Conservation (phyloP, 2,888 invertebrate species). For the Podabrus alpinus region DNA sequence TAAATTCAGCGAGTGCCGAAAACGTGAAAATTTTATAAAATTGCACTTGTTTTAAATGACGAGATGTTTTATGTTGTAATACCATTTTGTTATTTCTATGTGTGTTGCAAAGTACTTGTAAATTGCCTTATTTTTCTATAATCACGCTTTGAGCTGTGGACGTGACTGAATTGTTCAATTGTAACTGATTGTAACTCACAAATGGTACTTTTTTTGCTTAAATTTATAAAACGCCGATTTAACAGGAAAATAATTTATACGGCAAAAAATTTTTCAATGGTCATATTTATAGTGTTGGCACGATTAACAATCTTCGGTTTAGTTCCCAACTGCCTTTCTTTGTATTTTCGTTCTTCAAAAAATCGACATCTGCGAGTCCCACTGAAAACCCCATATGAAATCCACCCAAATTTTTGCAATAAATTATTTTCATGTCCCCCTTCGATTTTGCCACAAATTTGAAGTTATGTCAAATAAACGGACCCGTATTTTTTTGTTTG, state of each 20-base stretch:
- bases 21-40: background rate
- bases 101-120: background rate
- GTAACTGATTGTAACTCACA: background rate
- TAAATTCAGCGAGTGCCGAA: background rate
- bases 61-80: background rate
- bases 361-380: too few species aligned
- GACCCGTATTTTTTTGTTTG: too few species aligned
- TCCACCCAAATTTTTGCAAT: too few species aligned
- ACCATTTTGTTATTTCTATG: background rate
- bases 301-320: too few species aligned
- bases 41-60: background rate
- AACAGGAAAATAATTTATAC: background rate
- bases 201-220: background rate
- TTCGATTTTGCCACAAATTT: too few species aligned
- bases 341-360: too few species aligned
- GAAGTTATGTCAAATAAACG: too few species aligned
- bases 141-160: background rate
- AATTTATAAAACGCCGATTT: background rate
- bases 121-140: constrained; percentile 3
- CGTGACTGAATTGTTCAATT: background rate
- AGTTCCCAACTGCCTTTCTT: too few species aligned
- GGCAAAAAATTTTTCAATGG: background rate
- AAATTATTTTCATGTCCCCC: too few species aligned
- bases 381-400: too few species aligned
- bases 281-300: too few species aligned